Percentiles rank a stretch among this genome's conserved stretches.
Evolutionary conservation across 2,113 vertebrate genomes (phyloP).

Genomic region (Merops nubicus): DNA sequence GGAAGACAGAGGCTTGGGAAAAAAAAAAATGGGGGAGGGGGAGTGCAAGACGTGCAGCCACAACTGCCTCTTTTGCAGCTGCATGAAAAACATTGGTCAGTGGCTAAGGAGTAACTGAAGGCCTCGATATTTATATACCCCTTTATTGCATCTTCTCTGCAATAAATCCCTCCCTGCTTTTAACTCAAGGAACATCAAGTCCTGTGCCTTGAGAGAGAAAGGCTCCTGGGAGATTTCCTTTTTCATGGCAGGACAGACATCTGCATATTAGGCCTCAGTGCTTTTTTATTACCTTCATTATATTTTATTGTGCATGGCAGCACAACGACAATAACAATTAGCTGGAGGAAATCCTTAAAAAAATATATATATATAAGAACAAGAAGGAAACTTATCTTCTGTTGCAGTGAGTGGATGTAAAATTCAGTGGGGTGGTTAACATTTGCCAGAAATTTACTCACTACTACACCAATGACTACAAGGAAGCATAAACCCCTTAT

Average conservation of each 20-base stretch:
- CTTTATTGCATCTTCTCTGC: neutral
- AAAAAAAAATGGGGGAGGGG: fast-evolving
- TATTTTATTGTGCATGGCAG: slow-evolving; percentile 14
- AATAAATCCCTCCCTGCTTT: neutral
- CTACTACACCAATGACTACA: neutral
- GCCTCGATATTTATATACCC: neutral
- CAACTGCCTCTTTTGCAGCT: neutral
- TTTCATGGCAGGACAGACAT: neutral
- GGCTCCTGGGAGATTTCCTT: neutral
- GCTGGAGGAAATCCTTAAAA: neutral
- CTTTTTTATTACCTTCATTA: slow-evolving; percentile 26
- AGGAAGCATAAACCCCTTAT: neutral
- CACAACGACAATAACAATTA: neutral
- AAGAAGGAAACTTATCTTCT: neutral
- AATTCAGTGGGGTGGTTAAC: neutral
- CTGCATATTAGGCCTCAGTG: neutral
- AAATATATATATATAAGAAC: neutral
- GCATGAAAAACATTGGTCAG: neutral
- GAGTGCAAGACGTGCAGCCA: neutral
- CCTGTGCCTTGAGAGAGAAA: neutral
- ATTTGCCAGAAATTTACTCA: neutral
- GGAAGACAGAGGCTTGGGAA: neutral
- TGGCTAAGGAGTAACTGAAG: neutral
- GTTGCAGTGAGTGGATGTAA: neutral
- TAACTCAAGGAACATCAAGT: neutral